These are phyloP conservation scores for Eriosoma lanigerum DNA, from an alignment of 1,140 invertebrate species.

Conservation along the genomic window DNA sequence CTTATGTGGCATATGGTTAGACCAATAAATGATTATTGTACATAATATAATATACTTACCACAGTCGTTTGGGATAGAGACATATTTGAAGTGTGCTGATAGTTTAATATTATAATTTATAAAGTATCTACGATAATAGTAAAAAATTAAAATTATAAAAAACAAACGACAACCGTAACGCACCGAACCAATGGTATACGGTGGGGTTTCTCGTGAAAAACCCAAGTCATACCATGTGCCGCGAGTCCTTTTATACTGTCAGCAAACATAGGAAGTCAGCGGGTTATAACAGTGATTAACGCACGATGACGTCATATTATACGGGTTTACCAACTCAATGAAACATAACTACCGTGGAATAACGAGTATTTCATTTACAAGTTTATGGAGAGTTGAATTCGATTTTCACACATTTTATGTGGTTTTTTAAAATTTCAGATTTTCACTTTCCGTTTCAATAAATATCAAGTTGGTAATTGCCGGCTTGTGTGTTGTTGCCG, in stretches of 20 bases:
- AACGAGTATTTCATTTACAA: too few relatives aligned
- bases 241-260: slow-evolving; percentile 45
- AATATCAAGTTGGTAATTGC: too few relatives aligned
- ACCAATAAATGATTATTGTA: too few relatives aligned
- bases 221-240: slow-evolving; percentile 39
- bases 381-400: too few relatives aligned
- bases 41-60: neutral
- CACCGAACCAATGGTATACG: neutral
- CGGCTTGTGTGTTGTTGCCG: too few relatives aligned
- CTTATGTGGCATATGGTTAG: slow-evolving; percentile 31
- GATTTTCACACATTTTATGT: too few relatives aligned
- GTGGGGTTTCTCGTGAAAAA: slow-evolving; percentile 4
- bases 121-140: neutral
- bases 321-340: slow-evolving; percentile 15
- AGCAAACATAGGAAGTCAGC: slow-evolving; percentile 10
- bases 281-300: slow-evolving; percentile 27
- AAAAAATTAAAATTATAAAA: neutral
- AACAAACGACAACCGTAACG: neutral
- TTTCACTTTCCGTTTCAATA: too few relatives aligned
- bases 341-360: too few relatives aligned
- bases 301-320: slow-evolving; percentile 4
- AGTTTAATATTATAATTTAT: neutral
- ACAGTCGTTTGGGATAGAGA: slow-evolving; percentile 21
- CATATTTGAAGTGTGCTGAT: slow-evolving; percentile 14
- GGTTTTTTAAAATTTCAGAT: too few relatives aligned